Evolutionary conservation across 2,797 vertebrate genomes (phyloP).

Genomic region (Sorex maritimensis): DNA sequence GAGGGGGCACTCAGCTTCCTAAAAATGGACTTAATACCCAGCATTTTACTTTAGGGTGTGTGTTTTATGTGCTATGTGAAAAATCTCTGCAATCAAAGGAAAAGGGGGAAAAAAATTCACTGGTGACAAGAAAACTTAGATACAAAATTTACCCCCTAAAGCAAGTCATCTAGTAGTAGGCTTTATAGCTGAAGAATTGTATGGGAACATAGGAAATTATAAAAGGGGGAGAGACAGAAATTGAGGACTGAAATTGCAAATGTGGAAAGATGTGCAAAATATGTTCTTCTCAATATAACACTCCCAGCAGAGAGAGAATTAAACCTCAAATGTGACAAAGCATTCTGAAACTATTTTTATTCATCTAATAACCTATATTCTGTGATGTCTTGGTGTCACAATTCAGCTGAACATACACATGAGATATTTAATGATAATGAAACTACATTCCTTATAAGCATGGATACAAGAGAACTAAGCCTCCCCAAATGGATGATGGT

Average conservation of each 20-base stretch:
- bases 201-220: not conserved
- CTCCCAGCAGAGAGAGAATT: slow-evolving; percentile 76
- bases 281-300: slow-evolving; percentile 74
- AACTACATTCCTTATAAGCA: slow-evolving; percentile 43
- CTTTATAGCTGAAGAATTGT: slow-evolving; percentile 23
- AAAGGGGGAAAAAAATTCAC: slow-evolving; percentile 18
- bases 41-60: slow-evolving; percentile 3
- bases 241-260: slow-evolving; percentile 59
- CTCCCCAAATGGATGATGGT: not conserved
- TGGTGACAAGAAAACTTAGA: slow-evolving; percentile 56
- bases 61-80: slow-evolving; percentile 64
- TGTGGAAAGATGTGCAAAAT: slow-evolving; percentile 59
- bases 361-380: slow-evolving; percentile 68
- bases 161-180: not conserved
- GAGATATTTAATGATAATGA: slow-evolving; percentile 61
- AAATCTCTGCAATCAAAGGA: slow-evolving; percentile 74
- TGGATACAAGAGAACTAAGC: not conserved
- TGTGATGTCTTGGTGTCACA: slow-evolving; percentile 42
- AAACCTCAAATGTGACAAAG: slow-evolving; percentile 76
- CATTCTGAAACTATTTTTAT: slow-evolving; percentile 69
- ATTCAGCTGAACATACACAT: slow-evolving; percentile 38
- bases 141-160: slow-evolving; percentile 19
- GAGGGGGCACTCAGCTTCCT: not conserved
- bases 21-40: slow-evolving; percentile 45
- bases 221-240: not conserved